Base-by-base conservation (phyloP, 2,888 invertebrate genomes). In the Stenichneumon culpator region DNA sequence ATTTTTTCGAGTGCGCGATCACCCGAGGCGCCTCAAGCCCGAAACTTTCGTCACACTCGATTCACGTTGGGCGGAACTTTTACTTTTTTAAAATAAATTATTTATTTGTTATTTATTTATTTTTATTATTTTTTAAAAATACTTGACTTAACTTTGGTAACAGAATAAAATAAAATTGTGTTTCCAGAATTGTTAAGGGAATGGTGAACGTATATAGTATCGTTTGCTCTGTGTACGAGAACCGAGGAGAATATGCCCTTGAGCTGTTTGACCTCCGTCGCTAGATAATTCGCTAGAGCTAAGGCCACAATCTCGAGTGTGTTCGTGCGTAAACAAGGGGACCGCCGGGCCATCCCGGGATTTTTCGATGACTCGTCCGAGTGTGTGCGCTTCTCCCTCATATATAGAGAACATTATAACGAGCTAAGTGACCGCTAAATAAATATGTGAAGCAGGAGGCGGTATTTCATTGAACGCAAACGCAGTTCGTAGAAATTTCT, bases 11-110 rank as follows among this genome's bases (percentile, higher is more conserved):
- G 16, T 16, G 16, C 44, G 44, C 44, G 14, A 47, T 47, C 44
- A 47, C 16, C 44, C 44, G 25, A 3, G 25, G 1, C 9, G 7
- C 19, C 7, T 2, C n/a, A 4, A 4, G 22, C 7, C 9, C 54
- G 54, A 57, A 57, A 22, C 36, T 54, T 54, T 54, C 54, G 70
- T 70, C 70, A 57, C 54, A 19, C 16, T 36, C 36, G 32, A 36
- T 5, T 36, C n/a, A 57, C 39, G 32, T 6, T 57, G 22, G 57
- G 4, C 11, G 22, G 4, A 25, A 22, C 14, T 4, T 54, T 54
- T 54, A 3, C 11, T 9, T 54, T 54, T 54, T 57, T 14, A 14
- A 0, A 39, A 39, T 39, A 39, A 2, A 11, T 39, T 39, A 9
- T 7, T 39, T 9, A 39, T 39, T 39, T 39, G 0, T 39, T 7